Evolutionary conservation across 2,797 vertebrate species (phyloP), one percentile per base, ranked within the genome.

Genomic region (Channallabes apus): DNA sequence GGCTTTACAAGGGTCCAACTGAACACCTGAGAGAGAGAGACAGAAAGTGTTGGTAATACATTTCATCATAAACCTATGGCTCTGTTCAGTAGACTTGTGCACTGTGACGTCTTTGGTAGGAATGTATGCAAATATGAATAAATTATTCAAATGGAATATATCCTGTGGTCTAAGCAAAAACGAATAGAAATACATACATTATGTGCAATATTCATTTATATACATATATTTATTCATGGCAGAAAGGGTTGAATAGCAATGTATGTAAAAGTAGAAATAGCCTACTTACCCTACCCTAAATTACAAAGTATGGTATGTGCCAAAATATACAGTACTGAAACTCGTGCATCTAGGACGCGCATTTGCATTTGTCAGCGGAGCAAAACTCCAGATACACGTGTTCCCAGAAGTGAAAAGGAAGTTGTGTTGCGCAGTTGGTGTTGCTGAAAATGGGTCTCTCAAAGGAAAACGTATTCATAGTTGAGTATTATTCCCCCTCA

Each of bases 1-100:
- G 0, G 94, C 95, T 84, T 96, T 96, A 89, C 91, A 93, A 46
- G 98, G 97, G 89, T 99, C 98, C 94, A 98, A 80, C 89, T 97
- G 96, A 88, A 99, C 96, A 90, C 95, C 98, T 99, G 92, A 79
- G 88, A 91, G 20, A 46, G 2, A 1, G 38, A 78, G 3, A 51
- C 8, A 64, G 22, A 61, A 27, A 41, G 18, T 17, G 7, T 15
- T n/a, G 20, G 6, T n/a, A 15, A 67, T 77, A 32, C 18, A 58
- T 58, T 77, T 61, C 15, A 61, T 24, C n/a, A 56, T 3, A 17
- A 56, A 29, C 32, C 17, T 15, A 51, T 6, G 3, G 14, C 41
- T 51, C 8, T 22, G 20, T 24, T 71, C 3, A 35, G 29, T 20
- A 35, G 15, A 38, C 20, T 38, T 38, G 20, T 24, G 8, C 9